phyloP scores from a whole-genome alignment of 2,797 vertebrate genomes.

The Cryptoblepharus egeriae region DNA sequence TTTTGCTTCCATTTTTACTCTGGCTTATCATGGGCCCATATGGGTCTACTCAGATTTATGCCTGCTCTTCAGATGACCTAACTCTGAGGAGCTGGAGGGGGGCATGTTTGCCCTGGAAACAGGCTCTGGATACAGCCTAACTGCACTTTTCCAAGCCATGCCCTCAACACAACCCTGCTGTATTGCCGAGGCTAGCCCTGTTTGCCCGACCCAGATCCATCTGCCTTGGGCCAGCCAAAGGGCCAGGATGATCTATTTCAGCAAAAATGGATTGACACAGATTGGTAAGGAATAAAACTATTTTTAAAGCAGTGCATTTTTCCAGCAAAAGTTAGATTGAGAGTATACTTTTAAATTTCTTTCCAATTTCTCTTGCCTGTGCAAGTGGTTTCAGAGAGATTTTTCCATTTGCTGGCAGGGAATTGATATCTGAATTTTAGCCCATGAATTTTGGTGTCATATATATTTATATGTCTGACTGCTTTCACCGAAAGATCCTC shows the following conservation, averaged over 20 bases:
- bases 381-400: neutral
- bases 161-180: too few species aligned
- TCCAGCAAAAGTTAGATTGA: neutral
- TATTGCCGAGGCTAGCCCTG: too few species aligned
- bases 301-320: neutral
- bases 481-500: neutral
- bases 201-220: too few species aligned
- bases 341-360: neutral
- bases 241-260: neutral
- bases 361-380: neutral
- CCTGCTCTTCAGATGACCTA: too few species aligned
- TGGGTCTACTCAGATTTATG: too few species aligned
- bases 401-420: neutral
- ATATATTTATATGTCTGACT: neutral
- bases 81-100: too few species aligned
- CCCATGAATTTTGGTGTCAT: neutral
- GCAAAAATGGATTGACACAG: neutral
- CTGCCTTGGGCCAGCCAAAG: too few species aligned
- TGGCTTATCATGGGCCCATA: too few species aligned
- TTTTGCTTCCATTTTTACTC: too few species aligned
- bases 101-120: too few species aligned
- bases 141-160: too few species aligned
- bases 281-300: neutral
- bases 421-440: rapidly evolving
- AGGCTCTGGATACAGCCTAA: too few species aligned